These are phyloP conservation scores for Rhinatrema bivittatum DNA, from an alignment of 2,797 vertebrate genomes.

Conservation along the genomic window DNA sequence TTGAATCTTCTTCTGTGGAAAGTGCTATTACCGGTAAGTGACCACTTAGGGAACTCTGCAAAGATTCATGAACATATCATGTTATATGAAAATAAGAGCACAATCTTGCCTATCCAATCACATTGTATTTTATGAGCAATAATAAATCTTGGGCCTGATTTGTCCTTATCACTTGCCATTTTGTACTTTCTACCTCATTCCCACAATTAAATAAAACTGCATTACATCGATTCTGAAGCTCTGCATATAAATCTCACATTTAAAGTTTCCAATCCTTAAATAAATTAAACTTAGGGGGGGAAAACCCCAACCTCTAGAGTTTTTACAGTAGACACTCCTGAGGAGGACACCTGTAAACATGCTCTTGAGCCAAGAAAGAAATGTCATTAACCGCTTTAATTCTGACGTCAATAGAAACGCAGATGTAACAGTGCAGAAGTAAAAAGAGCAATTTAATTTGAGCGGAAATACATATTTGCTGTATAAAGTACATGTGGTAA, in stretches of 20 bases:
- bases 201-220: constrained; percentile 1
- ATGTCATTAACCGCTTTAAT: constrained; percentile 27
- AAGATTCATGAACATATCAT: too few relatives aligned
- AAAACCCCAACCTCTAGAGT: constrained; percentile 20
- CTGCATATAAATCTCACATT: background rate
- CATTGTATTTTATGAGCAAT: too few relatives aligned
- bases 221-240: background rate
- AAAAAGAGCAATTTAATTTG: constrained; percentile 55
- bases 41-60: too few relatives aligned
- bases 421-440: constrained; percentile 44
- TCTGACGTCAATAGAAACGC: constrained; percentile 51
- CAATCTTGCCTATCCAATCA: too few relatives aligned
- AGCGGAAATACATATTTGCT: constrained; percentile 60
- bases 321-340: constrained; percentile 8
- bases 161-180: background rate
- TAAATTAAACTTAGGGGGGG: constrained; percentile 1
- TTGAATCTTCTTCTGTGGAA: too few relatives aligned
- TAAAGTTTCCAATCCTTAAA: constrained; percentile 17
- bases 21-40: too few relatives aligned
- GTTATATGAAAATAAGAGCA: too few relatives aligned
- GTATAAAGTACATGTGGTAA: constrained; percentile 49
- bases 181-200: background rate
- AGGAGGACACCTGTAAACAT: constrained; percentile 24
- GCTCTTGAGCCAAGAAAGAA: constrained; percentile 31
- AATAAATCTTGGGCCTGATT: too few relatives aligned